Evolutionary conservation across 2,797 vertebrate species (phyloP).

Genomic region (Spinus olivaceus): DNA sequence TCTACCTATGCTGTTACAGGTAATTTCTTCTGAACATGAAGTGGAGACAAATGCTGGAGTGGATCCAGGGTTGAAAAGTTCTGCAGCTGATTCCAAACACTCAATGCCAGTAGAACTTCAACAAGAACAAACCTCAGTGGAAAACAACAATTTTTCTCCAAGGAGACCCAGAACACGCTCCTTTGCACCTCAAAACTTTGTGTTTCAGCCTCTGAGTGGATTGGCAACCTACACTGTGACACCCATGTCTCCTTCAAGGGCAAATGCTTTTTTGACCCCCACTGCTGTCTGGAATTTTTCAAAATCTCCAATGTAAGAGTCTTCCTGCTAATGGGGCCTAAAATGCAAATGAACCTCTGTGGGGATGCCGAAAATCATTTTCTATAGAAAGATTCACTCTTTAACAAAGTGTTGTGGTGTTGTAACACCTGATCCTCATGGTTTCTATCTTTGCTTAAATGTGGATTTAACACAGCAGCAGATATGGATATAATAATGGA

Average conservation of each 20-base stretch:
- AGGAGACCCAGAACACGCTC: slow-evolving; percentile 68
- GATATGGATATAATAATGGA: not conserved
- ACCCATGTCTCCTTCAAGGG: slow-evolving; percentile 83
- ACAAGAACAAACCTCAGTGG: not conserved
- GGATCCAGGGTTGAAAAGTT: not conserved
- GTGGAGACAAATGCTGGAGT: slow-evolving; percentile 1
- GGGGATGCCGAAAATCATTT: not conserved
- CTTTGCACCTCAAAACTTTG: slow-evolving; percentile 89
- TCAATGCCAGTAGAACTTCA: not conserved
- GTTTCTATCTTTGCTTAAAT: not conserved
- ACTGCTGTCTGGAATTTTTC: slow-evolving; percentile 70
- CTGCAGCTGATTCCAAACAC: not conserved
- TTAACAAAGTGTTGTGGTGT: not conserved
- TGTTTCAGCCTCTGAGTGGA: slow-evolving; percentile 85
- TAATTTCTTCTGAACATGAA: slow-evolving; percentile 19
- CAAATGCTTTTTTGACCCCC: slow-evolving; percentile 80
- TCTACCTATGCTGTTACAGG: slow-evolving; percentile 16
- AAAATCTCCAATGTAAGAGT: slow-evolving; percentile 60
- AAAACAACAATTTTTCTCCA: not conserved
- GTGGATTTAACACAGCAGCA: not conserved
- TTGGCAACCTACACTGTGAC: slow-evolving; percentile 79
- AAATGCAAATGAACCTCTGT: not conserved
- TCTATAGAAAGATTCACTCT: not conserved
- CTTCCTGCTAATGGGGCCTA: not conserved
- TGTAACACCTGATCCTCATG: not conserved